Evolutionary conservation across 2,888 invertebrate genomes (phyloP).

Genomic region (Coecobrya sp.): DNA sequence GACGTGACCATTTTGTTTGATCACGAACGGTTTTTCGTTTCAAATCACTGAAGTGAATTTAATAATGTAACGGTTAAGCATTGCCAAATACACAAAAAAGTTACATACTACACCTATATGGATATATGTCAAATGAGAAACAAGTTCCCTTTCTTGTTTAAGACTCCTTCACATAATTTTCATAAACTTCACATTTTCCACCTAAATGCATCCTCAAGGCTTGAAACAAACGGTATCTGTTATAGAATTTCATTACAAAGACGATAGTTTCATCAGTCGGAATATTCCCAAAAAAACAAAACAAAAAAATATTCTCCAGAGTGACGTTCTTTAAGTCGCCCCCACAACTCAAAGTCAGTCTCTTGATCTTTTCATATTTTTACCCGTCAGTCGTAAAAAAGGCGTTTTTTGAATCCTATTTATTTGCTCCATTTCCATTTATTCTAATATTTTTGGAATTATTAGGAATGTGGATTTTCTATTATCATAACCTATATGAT

Average conservation of each 20-base stretch:
- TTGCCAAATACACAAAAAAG: too few species aligned
- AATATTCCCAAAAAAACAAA: background rate
- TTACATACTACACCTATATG: too few species aligned
- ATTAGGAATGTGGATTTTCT: too few species aligned
- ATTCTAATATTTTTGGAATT: background rate
- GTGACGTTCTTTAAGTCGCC: background rate
- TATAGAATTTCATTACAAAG: background rate
- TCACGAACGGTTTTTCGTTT: too few species aligned
- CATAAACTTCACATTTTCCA: background rate
- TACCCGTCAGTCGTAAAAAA: background rate
- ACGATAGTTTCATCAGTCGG: too few species aligned
- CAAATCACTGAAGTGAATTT: too few species aligned
- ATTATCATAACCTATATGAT: too few species aligned
- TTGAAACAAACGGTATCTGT: background rate
- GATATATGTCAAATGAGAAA: too few species aligned
- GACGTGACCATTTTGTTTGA: too few species aligned
- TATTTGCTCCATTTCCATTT: conserved; percentile 9
- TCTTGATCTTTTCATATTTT: conserved; percentile 21
- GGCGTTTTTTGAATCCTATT: background rate
- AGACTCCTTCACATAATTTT: too few species aligned
- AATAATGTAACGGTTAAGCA: too few species aligned
- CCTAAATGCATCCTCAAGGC: background rate
- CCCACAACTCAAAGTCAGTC: background rate
- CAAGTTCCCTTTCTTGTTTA: too few species aligned
- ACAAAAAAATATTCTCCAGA: background rate